Conservation (phyloP, 2,888 invertebrate species). For the Rosalia funebris region DNA sequence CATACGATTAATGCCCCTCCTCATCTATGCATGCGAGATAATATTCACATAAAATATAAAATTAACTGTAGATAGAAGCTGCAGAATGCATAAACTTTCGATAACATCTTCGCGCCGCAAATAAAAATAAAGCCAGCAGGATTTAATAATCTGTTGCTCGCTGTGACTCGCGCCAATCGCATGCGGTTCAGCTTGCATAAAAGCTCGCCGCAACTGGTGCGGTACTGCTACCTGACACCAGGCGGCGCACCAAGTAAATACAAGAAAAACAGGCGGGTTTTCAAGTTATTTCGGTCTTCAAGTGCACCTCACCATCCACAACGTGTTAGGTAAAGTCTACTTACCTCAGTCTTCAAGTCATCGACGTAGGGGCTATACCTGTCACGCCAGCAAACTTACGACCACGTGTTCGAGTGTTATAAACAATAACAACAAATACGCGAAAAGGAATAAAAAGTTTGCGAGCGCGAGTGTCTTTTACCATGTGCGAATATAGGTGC, state of each 20-base stretch:
- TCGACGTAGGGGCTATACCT: conserved; percentile 53
- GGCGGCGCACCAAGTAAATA: conserved; percentile 4
- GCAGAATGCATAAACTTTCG: conserved; percentile 30
- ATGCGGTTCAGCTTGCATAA: conserved; percentile 1
- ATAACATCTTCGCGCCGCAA: conserved; percentile 25
- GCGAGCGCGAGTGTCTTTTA: conserved; percentile 13
- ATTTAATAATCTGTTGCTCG: conserved; percentile 31
- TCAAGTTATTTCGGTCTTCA: conserved; percentile 50
- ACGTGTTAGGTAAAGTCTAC: conserved; percentile 47
- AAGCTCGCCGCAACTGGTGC: conserved; percentile 8
- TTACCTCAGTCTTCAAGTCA: conserved; percentile 54
- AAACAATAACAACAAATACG: conserved; percentile 3
- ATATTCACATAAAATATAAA: conserved; percentile 9
- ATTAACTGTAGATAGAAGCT: conserved; percentile 22
- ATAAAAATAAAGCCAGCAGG: conserved; percentile 31
- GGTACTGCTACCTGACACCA: conserved; percentile 9
- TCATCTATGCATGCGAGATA: no score
- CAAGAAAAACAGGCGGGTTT: conserved; percentile 46
- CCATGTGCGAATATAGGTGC: conserved; percentile 30
- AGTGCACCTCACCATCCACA: conserved; percentile 41
- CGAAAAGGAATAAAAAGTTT: conserved; percentile 6
- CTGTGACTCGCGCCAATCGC: conserved; percentile 1
- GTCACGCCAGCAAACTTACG: conserved; percentile 38
- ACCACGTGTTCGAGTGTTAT: conserved; percentile 49
- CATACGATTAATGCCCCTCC: no score